Conservation (phyloP, 1,140 invertebrate species). For the Paralvinella palmiformis region DNA sequence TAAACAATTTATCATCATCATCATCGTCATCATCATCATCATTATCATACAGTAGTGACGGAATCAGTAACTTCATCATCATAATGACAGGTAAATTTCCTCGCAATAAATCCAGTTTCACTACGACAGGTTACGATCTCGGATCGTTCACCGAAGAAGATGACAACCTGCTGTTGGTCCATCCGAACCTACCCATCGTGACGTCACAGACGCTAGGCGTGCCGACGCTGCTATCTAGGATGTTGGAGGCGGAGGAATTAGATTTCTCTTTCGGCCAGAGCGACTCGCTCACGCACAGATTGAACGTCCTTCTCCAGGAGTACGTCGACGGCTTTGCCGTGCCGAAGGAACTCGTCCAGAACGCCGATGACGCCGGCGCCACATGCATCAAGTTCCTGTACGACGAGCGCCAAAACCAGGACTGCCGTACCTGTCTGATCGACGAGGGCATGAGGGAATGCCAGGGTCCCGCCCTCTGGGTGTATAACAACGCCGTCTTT, state of each 20-base stretch:
- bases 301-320: conserved; percentile 26
- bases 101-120: too few relatives aligned
- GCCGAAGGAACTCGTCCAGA: conserved; percentile 20
- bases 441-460: conserved; percentile 30
- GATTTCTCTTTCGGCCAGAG: conserved; percentile 31
- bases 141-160: conserved; percentile 18
- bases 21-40: too few relatives aligned
- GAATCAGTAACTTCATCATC: too few relatives aligned
- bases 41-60: too few relatives aligned
- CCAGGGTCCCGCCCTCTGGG: conserved; percentile 32
- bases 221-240: conserved; percentile 25
- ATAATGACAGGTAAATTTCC: too few relatives aligned
- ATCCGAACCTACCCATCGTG: conserved; percentile 26
- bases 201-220: conserved; percentile 31
- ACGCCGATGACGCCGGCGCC: conserved; percentile 47
- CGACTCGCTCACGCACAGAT: conserved; percentile 30
- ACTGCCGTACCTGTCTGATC: conserved; percentile 27
- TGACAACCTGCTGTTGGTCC: conserved; percentile 24
- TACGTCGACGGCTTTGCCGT: conserved; percentile 21
- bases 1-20: too few relatives aligned
- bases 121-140: conserved; percentile 3
- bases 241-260: conserved; percentile 24
- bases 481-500: conserved; percentile 32
- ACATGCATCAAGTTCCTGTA: conserved; percentile 49
- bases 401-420: conserved; percentile 30